Percentiles rank a stretch among this genome's conserved stretches.
phyloP scores from a whole-genome alignment of 2,797 vertebrate species.

The Geotrypetes seraphini region DNA sequence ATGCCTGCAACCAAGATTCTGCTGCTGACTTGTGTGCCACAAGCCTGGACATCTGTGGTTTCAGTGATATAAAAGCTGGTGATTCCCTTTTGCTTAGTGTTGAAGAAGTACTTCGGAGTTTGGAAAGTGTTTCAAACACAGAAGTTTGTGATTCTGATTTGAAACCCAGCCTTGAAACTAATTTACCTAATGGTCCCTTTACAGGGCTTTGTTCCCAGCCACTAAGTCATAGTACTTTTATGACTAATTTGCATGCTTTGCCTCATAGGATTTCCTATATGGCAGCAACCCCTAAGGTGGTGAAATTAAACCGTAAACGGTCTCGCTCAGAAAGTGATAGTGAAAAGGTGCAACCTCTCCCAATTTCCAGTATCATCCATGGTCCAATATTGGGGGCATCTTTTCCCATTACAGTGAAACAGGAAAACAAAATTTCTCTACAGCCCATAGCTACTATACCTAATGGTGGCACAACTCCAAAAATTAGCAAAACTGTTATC shows the following conservation, averaged over 20 bases:
- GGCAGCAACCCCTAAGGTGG: slow-evolving; percentile 64
- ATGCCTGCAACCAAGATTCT: slow-evolving; percentile 71
- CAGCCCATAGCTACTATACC: slow-evolving; percentile 73
- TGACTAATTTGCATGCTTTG: slow-evolving; percentile 58
- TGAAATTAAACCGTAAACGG: slow-evolving; percentile 82
- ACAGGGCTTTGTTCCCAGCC: slow-evolving; percentile 58
- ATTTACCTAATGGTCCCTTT: slow-evolving; percentile 68
- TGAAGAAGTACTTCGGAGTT: slow-evolving; percentile 90
- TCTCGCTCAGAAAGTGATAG: slow-evolving; percentile 96
- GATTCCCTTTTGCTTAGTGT: slow-evolving; percentile 85
- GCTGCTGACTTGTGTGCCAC: slow-evolving; percentile 72
- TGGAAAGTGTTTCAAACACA: slow-evolving; percentile 76
- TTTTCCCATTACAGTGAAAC: slow-evolving; percentile 67
- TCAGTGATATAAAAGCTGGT: slow-evolving; percentile 77
- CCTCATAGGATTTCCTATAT: slow-evolving; percentile 66
- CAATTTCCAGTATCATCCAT: slow-evolving; percentile 84
- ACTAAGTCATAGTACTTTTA: slow-evolving; percentile 62
- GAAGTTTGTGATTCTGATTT: slow-evolving; percentile 66
- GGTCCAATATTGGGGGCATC: slow-evolving; percentile 67
- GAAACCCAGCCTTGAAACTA: slow-evolving; percentile 63
- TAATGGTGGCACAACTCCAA: slow-evolving; percentile 81
- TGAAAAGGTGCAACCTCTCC: slow-evolving; percentile 87
- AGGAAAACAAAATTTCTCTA: slow-evolving; percentile 74
- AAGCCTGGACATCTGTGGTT: slow-evolving; percentile 69
- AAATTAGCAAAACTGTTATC: slow-evolving; percentile 84